These are phyloP conservation scores for Casuarius casuarius DNA, from an alignment of 2,113 vertebrate species.

Conservation along the genomic window DNA sequence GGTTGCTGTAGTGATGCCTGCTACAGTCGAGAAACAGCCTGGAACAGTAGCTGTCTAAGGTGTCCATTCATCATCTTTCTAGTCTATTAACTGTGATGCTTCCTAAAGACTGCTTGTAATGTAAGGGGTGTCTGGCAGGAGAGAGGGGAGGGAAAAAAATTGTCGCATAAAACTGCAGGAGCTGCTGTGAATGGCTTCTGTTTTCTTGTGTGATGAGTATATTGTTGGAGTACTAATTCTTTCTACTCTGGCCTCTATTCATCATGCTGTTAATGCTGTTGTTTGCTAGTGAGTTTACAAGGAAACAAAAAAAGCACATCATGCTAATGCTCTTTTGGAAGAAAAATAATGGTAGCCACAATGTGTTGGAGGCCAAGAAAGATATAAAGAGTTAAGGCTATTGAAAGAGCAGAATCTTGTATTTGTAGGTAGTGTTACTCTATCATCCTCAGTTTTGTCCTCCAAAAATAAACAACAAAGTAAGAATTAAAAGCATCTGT, in stretches of 20 bases:
- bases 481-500: background rate
- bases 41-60: background rate
- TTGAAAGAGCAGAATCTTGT: background rate
- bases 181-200: background rate
- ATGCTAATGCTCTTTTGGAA: background rate
- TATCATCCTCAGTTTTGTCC: background rate
- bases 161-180: background rate
- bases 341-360: accelerated
- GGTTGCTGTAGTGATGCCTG: too few species aligned
- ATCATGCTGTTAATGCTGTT: background rate
- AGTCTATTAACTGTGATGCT: background rate
- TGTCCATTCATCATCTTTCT: background rate
- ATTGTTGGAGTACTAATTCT: background rate
- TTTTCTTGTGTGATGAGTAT: background rate
- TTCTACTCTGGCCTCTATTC: background rate
- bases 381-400: background rate
- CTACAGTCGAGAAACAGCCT: background rate
- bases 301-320: background rate
- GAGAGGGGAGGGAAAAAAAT: background rate
- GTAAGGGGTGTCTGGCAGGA: background rate
- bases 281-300: background rate
- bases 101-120: background rate
- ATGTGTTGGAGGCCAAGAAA: background rate
- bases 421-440: background rate
- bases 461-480: background rate